Evolutionary conservation across 1,140 invertebrate genomes (phyloP).

Genomic region (Stegodyphus mimosarum): DNA sequence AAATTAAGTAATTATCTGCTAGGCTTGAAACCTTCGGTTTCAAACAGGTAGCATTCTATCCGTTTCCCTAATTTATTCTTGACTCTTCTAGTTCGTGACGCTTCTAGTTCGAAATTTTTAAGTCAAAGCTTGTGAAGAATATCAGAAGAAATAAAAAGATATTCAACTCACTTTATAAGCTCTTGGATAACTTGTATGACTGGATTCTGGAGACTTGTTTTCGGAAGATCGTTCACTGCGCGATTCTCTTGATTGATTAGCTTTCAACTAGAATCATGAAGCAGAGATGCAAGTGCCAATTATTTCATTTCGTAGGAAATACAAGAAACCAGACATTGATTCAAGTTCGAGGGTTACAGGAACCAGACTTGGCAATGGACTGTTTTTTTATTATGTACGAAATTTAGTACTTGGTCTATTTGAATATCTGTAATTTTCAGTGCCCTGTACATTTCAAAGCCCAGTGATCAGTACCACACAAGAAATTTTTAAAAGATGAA

Average conservation of each 20-base stretch:
- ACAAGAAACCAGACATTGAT: too few species aligned
- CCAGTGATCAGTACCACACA: too few species aligned
- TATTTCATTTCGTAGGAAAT: not conserved
- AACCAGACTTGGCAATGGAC: too few species aligned
- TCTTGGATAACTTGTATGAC: not conserved
- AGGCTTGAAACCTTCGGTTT: not conserved
- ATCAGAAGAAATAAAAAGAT: not conserved
- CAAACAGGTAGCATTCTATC: not conserved
- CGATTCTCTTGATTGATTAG: not conserved
- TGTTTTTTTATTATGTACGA: too few species aligned
- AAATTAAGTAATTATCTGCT: conserved; percentile 51
- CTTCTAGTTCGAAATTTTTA: not conserved
- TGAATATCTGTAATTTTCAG: too few species aligned
- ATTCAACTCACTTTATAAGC: not conserved
- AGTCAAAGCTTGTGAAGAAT: too few species aligned
- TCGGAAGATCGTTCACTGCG: not conserved
- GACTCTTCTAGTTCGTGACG: not conserved
- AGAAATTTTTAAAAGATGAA: too few species aligned
- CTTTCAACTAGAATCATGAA: not conserved
- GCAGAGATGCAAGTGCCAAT: not conserved
- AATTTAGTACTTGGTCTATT: too few species aligned
- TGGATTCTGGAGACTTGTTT: not conserved
- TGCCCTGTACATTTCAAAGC: too few species aligned
- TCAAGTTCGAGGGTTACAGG: too few species aligned
- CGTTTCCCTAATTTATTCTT: conserved; percentile 12